These are phyloP conservation scores for Fregata magnificens DNA, from an alignment of 2,113 vertebrate genomes.

Conservation along the genomic window DNA sequence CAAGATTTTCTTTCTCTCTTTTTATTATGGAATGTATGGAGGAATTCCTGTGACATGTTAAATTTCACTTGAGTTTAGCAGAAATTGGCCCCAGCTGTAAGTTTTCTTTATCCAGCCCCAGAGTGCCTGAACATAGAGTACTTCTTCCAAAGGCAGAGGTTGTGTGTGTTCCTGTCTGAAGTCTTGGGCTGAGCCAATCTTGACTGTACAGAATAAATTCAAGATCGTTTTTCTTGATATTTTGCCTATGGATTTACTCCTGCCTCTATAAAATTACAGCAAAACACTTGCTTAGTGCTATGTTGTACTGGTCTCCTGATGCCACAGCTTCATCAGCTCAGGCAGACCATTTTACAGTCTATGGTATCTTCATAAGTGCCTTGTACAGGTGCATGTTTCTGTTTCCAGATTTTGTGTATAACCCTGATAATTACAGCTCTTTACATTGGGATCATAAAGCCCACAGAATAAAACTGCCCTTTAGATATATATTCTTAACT, in stretches of 20 bases:
- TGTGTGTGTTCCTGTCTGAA: slow-evolving; percentile 59
- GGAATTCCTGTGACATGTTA: slow-evolving; percentile 42
- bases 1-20: not conserved
- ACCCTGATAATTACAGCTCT: not conserved
- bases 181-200: not conserved
- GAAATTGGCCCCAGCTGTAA: slow-evolving; percentile 39
- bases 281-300: not conserved
- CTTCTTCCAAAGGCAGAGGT: slow-evolving; percentile 45
- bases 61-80: slow-evolving; percentile 40
- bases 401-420: not conserved
- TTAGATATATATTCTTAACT: not conserved
- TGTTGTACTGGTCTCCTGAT: not conserved
- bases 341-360: not conserved
- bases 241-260: not conserved
- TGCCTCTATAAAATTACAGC: not conserved
- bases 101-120: slow-evolving; percentile 33
- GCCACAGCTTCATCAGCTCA: not conserved
- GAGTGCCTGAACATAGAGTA: slow-evolving; percentile 20
- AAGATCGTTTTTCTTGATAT: not conserved
- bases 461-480: not conserved
- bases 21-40: not conserved
- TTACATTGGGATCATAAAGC: not conserved
- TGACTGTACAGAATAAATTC: not conserved
- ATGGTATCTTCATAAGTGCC: not conserved
- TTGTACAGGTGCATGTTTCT: not conserved